Percentiles rank a stretch among this genome's conserved stretches.
phyloP scores from a whole-genome alignment of 2,888 invertebrate species.

The Cheilosia soror region DNA sequence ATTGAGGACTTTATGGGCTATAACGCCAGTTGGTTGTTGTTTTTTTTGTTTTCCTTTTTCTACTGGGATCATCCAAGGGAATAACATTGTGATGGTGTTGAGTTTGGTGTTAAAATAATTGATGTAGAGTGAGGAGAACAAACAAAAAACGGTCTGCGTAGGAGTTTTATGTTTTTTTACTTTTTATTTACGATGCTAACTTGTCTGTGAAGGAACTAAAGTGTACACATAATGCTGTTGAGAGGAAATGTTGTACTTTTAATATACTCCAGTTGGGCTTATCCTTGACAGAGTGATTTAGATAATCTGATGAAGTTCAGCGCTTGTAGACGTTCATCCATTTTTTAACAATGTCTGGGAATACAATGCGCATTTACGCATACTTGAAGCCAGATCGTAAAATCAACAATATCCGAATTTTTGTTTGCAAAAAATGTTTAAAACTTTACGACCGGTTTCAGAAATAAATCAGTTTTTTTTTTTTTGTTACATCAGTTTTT shows the following conservation, averaged over 20 bases:
- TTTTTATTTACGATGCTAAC: constrained; percentile 16
- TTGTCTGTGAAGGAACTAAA: constrained; percentile 29
- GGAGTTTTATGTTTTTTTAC: neutral
- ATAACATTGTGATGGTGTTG: constrained; percentile 20
- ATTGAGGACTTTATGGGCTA: constrained; percentile 49
- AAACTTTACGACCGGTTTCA: no score
- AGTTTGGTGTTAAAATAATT: constrained; percentile 24
- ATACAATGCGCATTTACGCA: neutral
- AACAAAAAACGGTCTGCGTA: constrained; percentile 25
- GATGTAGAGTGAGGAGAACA: constrained; percentile 10
- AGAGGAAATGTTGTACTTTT: constrained; percentile 1
- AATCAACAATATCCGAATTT: no score
- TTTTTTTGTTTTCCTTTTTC: neutral
- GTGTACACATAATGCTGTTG: neutral
- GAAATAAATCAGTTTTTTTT: no score
- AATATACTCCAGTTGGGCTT: constrained; percentile 19
- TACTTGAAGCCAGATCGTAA: no score
- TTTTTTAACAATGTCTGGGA: neutral
- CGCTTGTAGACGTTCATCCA: neutral
- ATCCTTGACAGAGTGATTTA: constrained; percentile 14
- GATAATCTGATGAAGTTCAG: constrained; percentile 8
- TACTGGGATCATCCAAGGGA: constrained; percentile 24
- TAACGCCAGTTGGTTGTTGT: constrained; percentile 20
- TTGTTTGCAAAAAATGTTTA: no score
- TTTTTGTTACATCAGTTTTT: no score